A percentile compares a stretch with the other conserved stretches of the same genome.
These are phyloP conservation scores for Mobula birostris DNA, from an alignment of 2,113 vertebrate genomes.

Conservation along the genomic window DNA sequence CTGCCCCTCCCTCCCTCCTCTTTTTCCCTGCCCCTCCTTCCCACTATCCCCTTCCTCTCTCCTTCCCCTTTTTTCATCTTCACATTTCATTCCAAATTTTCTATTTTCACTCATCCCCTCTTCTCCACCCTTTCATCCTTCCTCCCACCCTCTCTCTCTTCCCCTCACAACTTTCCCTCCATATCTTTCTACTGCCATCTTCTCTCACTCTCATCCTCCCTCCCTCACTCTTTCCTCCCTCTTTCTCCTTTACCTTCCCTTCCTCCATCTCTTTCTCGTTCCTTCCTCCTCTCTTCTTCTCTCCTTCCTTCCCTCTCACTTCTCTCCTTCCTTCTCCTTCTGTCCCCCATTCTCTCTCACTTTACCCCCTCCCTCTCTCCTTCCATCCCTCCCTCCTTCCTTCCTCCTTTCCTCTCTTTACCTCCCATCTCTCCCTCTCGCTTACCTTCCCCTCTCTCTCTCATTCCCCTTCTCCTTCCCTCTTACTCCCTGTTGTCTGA, in stretches of 20 bases:
- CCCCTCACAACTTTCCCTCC: slow-evolving; percentile 45
- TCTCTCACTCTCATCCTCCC: background rate
- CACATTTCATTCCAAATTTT: slow-evolving; percentile 37
- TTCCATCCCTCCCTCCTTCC: no score
- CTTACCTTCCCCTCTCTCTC: background rate
- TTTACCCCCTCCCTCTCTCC: no score
- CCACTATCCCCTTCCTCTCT: background rate
- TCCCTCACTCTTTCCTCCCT: background rate
- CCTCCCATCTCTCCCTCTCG: background rate
- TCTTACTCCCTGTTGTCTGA: no score
- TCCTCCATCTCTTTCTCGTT: no score
- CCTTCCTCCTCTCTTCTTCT: background rate
- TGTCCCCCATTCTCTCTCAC: background rate
- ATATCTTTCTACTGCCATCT: slow-evolving; percentile 8
- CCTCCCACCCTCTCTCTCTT: slow-evolving; percentile 54
- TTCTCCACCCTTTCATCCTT: slow-evolving; percentile 25
- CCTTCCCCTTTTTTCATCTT: slow-evolving; percentile 38
- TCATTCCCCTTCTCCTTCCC: background rate
- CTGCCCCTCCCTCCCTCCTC: no score
- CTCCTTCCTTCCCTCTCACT: background rate
- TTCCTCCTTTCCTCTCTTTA: no score
- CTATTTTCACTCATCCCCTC: no score
- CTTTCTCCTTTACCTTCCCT: background rate
- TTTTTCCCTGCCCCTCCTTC: background rate
- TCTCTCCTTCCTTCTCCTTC: background rate